Base-by-base conservation (phyloP, 64 coral and sea anemone genomes). In the Pocillopora verrucosa region DNA sequence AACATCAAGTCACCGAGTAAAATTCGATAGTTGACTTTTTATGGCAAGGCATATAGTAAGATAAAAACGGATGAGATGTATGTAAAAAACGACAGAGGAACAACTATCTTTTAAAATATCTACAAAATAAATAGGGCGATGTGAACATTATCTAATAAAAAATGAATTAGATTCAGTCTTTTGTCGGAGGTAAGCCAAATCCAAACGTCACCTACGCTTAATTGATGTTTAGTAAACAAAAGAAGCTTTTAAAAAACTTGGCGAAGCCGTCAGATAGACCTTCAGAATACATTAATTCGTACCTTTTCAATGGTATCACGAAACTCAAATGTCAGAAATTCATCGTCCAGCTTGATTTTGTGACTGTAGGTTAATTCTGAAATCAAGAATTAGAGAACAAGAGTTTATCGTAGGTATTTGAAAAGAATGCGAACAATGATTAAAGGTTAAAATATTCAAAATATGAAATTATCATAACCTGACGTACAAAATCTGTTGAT, bases 331-430 rank as follows among this genome's bases (percentile, higher is more conserved):
- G 91, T 93, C 19, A 93, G 82, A 15, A 51, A 60, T 9, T 97
- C 95, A 17, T 97, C 95, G 15, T 93, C 95, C 45, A 97, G 95
- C 51, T 88, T 97, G 11, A 97, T 77, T 10, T 77, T 97, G 37
- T 97, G 95, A 38, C 57, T 91, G 85, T 97, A 97, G 16, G 95
- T 97, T 77, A 91, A 63, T 36, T 97, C 95, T 97, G 57, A 78
- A 80, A 87, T 22, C 56, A 60, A 56, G 3, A 16, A 88, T 22
- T 26, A 4, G 3, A 72, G 25, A 70, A 57, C 36, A 41, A 57
- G 36, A 25, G 65, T 72, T 85, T 5, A 72, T 14, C 5, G 56
- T 4, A 11, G 12, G 35, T 2, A 62, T 4, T 17, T 5, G 10
- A 72, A 24, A 22, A 72, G 20, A 85, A 58, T 70, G 3, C 57